phyloP scores from a whole-genome alignment of 2,888 invertebrate genomes.

The Syrphus vitripennis region DNA sequence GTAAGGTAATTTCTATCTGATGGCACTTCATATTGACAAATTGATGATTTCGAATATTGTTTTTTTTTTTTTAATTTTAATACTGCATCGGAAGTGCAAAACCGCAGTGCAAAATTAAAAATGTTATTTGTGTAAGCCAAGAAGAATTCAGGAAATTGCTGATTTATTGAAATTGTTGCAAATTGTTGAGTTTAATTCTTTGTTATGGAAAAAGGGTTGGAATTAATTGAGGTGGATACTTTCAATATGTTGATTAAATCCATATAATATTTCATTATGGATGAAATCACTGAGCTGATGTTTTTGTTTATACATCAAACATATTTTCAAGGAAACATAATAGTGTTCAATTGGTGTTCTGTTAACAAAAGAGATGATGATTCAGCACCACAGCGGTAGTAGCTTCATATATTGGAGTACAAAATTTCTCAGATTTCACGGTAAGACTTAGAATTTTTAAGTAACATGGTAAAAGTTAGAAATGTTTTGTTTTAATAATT shows the following conservation, averaged over 20 bases:
- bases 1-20: conserved; percentile 45
- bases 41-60: conserved; percentile 19
- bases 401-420: no score
- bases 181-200: no score
- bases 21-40: conserved; percentile 47
- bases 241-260: not conserved
- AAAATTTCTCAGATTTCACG: no score
- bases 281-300: no score
- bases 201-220: not conserved
- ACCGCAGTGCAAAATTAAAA: not conserved
- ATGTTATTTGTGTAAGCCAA: not conserved
- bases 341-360: no score
- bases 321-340: not conserved
- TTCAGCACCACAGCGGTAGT: no score
- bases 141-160: not conserved
- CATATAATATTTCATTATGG: not conserved
- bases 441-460: no score
- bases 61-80: not conserved
- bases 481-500: no score
- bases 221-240: not conserved
- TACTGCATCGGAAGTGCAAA: not conserved
- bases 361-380: no score
- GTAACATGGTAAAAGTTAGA: no score
- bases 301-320: not conserved
- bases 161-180: not conserved